Base-by-base conservation (phyloP, 2,888 invertebrate species). In the Hermaeophaga mercurialis region DNA sequence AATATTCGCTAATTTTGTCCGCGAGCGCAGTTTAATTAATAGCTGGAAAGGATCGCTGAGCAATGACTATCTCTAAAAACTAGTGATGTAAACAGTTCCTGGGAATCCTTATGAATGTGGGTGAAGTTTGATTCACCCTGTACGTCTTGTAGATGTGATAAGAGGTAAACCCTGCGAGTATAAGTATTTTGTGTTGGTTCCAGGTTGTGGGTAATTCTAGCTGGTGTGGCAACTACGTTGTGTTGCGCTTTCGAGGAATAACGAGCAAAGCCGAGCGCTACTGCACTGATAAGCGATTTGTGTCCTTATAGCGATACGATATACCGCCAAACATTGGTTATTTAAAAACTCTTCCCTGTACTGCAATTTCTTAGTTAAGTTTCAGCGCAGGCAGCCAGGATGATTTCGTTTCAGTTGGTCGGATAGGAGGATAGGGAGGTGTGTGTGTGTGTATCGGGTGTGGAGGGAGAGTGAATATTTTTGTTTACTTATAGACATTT, bases 401-500 rank as follows among this genome's bases (percentile, higher is more conserved):
- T 79, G 71, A 72, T 70, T 69, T 69, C 67, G 68, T 72, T 72
- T 75, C 71, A 75, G 77, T 77, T 72, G 76, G 76, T 71, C 65
- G 69, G 70, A 74, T 74, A 52, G 52, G 34, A 43, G 43, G 39
- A 39, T 19, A 19, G 41, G 50, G 52, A 43, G 49, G 52, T 52
- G 52, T 52, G 52, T 52, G 76, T 71, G 74, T 67, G 74, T 67
- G 73, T 66, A 65, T 70, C 70, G 74, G 67, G 72, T 69, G 73
- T 64, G 73, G 70, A 64, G 61, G 61, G 68, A 61, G 67, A 66
- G 67, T 61, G 66, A 67, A 66, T 63, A 70, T 73, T 74, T 76
- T 76, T 75, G 72, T 77, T 77, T 75, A 69, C 76, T 75, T 74
- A 70, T 73, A 75, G 70, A 74, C 69, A 70, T 71, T 73, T 72